These are phyloP conservation scores for Drosophila asahinai DNA, from an alignment of 1,140 invertebrate genomes.

Conservation along the genomic window DNA sequence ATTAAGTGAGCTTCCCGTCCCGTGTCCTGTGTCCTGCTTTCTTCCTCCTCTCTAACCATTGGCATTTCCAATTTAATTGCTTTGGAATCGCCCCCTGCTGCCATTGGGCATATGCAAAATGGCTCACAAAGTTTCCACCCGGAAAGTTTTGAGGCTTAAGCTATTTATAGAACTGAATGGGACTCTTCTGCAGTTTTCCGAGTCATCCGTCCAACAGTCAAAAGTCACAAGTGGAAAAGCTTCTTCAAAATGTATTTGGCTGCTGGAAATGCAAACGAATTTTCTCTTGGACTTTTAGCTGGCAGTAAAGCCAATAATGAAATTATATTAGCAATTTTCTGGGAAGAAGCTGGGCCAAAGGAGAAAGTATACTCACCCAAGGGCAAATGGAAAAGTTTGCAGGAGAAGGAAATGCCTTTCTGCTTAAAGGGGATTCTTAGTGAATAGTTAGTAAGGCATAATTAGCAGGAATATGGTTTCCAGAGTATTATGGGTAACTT, in stretches of 20 bases:
- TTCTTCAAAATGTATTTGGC: slow-evolving; percentile 38
- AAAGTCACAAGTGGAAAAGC: slow-evolving; percentile 62
- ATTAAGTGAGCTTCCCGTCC: slow-evolving; percentile 61
- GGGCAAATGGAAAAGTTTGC: slow-evolving; percentile 29
- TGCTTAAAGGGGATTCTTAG: background rate
- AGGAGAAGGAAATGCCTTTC: slow-evolving; percentile 20
- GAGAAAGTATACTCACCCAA: slow-evolving; percentile 2
- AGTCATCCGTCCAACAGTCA: slow-evolving; percentile 28
- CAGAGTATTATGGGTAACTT: background rate
- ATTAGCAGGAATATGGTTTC: background rate
- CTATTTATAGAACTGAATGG: slow-evolving; percentile 54
- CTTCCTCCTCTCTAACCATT: slow-evolving; percentile 13
- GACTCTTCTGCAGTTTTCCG: slow-evolving; percentile 21
- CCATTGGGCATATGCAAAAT: slow-evolving; percentile 34
- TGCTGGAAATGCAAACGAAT: slow-evolving; percentile 32
- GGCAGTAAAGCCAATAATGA: slow-evolving; percentile 56
- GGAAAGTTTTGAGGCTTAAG: slow-evolving; percentile 54
- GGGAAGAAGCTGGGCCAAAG: background rate
- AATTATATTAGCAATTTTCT: slow-evolving; percentile 64
- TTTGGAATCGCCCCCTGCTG: slow-evolving; percentile 7
- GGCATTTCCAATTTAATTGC: slow-evolving; percentile 59
- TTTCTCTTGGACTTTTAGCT: slow-evolving; percentile 21
- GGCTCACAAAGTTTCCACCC: slow-evolving; percentile 34
- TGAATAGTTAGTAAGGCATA: background rate
- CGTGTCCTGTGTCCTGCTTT: slow-evolving; percentile 16